Base-by-base conservation (phyloP, 2,888 invertebrate genomes). In the Didymodactylos carnosus region DNA sequence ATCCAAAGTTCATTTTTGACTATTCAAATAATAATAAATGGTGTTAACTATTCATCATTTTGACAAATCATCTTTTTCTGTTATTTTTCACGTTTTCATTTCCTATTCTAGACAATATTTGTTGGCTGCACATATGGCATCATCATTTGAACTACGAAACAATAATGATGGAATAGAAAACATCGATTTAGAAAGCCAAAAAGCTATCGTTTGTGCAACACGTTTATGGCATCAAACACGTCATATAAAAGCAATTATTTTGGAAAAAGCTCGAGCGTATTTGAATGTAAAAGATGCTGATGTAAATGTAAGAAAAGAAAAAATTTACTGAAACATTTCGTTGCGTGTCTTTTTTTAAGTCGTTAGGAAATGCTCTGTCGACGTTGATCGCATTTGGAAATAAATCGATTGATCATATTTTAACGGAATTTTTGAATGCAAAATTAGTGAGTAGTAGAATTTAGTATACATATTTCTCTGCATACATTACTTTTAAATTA, bases 31-130 rank as follows among this genome's bases (percentile, higher is more conserved):
- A n/a, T n/a, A n/a, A n/a, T n/a, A n/a, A n/a, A n/a, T n/a, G n/a
- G n/a, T n/a, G n/a, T 8, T n/a, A n/a, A 14, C 23, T 14, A 14
- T 49, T 49, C 23, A 8, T 46, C 3, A n/a, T n/a, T 46, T 46
- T 3, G 23, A n/a, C 46, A 69, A 69, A 19, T 6, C 25, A 25
- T 19, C 25, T 35, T 19, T 27, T 69, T 69, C 19, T n/a, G 19
- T 29, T 69, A n/a, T 69, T 19, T n/a, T n/a, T 11, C 19, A 13
- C 25, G 10, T 51, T 51, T 19, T 19, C 25, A 23, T 10, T 23
- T 13, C 10, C 25, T 72, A 27, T 69, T 70, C 41, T n/a, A 74
- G 74, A 19, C 74, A 74, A 41, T 74, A 74, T 41, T 69, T 71
- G 40, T 53, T 74, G 25, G 74, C 74, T 10, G 35, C 71, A 43